Base-by-base conservation (phyloP, 1,140 invertebrate species). In the Hermetia illucens region DNA sequence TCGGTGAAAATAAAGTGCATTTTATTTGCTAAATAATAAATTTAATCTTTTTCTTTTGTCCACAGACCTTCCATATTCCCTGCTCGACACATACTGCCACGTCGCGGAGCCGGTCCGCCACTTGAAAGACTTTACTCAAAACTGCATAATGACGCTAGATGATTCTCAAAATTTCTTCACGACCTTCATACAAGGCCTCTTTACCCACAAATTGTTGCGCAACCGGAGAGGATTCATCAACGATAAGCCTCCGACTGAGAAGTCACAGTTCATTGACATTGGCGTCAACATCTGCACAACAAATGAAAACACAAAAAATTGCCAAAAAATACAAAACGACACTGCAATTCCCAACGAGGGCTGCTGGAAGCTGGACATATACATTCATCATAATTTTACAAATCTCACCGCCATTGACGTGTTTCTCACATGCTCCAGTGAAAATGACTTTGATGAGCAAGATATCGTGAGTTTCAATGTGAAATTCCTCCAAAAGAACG, bases 51-150 rank as follows among this genome's bases (percentile, higher is more conserved):
- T n/a, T n/a, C n/a, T n/a, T n/a, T n/a, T n/a, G n/a, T n/a, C n/a
- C n/a, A 13, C 1, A 47, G 46, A 52, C 18, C 34, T 58, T 31
- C 55, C 32, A 22, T 38, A 20, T 39, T 44, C 40, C 5, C 51
- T 48, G 13, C 45, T 47, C 13, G 39, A 37, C 13, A 22, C 44
- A 8, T 34, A 43, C n/a, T 58, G 55, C 21, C 47, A 48, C 21
- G 17, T 57, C 5, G 42, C 32, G 18, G 46, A 50, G 15, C 12
- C 48, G 1, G 19, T 58, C 4, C 36, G 43, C 10, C 48, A 58
- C 21, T 35, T 58, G 24, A 50, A 49, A n/a, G 20, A 48, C 2
- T 30, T 44, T 13, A 39, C 22, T 10, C 46, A 37, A 31, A 25
- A 31, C 17, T 58, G 56, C 25, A 38, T 27, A n/a, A 12, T 20